These are phyloP conservation scores for Orestias chungarensis DNA, from an alignment of 2,797 vertebrate genomes.

Conservation along the genomic window DNA sequence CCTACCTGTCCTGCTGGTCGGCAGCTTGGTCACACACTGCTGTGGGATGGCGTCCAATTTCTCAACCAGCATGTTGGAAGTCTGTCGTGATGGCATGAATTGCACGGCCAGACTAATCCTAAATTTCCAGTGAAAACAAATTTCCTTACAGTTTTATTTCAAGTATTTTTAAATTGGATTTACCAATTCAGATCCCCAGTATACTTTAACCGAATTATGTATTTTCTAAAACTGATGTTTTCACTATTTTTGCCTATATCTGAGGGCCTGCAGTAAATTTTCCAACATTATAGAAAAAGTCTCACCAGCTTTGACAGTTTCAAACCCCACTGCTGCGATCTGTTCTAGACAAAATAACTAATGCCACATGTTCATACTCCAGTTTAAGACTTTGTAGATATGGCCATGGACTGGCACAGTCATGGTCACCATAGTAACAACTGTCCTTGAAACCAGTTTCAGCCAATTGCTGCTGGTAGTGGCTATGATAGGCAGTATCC, in stretches of 20 bases:
- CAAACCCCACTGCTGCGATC: no score
- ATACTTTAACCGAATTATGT: no score
- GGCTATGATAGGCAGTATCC: constrained; percentile 54
- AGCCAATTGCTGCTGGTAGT: constrained; percentile 51
- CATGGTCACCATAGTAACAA: constrained; percentile 49
- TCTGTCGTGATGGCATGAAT: not conserved
- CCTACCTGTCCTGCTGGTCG: not conserved
- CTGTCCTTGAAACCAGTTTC: constrained; percentile 43
- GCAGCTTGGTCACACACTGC: constrained; percentile 1
- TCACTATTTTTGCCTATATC: not conserved
- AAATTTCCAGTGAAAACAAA: not conserved
- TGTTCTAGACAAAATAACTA: not conserved
- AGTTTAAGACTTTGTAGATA: not conserved
- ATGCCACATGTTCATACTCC: not conserved
- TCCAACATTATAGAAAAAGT: not conserved
- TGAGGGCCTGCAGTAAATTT: not conserved
- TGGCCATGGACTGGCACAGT: constrained; percentile 25
- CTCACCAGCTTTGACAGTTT: no score
- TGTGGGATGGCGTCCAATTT: constrained; percentile 3
- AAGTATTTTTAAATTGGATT: not conserved
- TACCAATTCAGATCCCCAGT: no score
- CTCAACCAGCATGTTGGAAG: constrained; percentile 1
- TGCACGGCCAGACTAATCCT: not conserved
- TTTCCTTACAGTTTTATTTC: not conserved
- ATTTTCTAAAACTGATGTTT: no score